Base-by-base conservation (phyloP, 2,797 vertebrate species). In the Rhabdomys pumilio region DNA sequence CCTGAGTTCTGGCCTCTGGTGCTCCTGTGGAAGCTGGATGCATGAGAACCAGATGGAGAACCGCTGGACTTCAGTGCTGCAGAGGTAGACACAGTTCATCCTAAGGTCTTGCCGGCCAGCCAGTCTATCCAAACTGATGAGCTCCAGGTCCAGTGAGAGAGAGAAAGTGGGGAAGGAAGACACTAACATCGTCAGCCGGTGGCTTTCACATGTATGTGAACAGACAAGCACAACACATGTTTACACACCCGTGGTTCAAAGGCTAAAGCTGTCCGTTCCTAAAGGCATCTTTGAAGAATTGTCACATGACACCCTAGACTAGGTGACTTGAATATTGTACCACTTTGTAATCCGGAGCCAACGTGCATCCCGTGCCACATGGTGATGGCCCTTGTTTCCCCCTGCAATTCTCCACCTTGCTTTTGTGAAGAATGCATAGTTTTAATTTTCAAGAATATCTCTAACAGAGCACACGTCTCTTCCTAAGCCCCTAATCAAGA, bases 281-380 rank as follows among this genome's bases (percentile, higher is more conserved):
- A 65, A 31, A 65, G 57, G 1, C 19, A 73, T 91, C 61, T 84
- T 81, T 55, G 57, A 94, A 79, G 63, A 91, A 75, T 65, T 65
- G 6, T 31, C 79, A 57, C 76, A 67, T 63, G 55, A 80, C 63
- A 92, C 55, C 22, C 53, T 57, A 50, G 22, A 93, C 13, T 85
- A 89, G 61, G 19, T 82, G 90, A 41, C 24, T 65, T 34, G 53
- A 47, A 11, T 73, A 19, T 1, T 26, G 1, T 31, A 17, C 31
- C 26, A 13, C 20, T 44, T 24, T 63, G 61, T 93, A 53, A 82
- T 20, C 29, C 72, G 34, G 26, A 41, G 3, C 31, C 87, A 57
- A 4, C 87, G 34, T 86, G 59, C 81, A 38, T 87, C 63, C 15
- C 12, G 3, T 67, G 7, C 26, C 77, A 38, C 44, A 29, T 26